Percentiles rank a stretch among this genome's conserved stretches.
Evolutionary conservation across 2,113 vertebrate genomes (phyloP).

Genomic region (Leptosomus discolor): DNA sequence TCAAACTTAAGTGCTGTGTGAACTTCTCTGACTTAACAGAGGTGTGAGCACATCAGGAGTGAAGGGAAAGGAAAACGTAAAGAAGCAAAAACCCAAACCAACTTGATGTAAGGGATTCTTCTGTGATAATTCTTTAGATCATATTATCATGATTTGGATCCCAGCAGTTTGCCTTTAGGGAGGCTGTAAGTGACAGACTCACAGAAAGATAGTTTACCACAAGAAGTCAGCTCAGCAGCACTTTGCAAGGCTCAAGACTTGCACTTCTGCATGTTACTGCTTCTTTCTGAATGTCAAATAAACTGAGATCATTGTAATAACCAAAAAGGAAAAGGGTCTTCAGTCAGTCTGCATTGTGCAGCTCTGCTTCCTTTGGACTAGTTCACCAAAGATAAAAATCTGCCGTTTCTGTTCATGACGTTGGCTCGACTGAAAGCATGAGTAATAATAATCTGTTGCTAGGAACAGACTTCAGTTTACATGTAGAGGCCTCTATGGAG

Average conservation of each 20-base stretch:
- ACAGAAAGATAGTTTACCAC: not conserved
- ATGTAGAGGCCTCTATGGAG: constrained; percentile 15
- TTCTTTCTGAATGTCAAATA: not conserved
- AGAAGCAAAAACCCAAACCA: not conserved
- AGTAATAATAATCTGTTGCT: constrained; percentile 45
- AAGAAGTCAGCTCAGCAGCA: not conserved
- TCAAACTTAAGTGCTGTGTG: not conserved
- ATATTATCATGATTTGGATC: not conserved
- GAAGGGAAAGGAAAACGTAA: not conserved
- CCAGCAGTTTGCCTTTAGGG: not conserved
- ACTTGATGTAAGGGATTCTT: not conserved
- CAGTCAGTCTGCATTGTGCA: not conserved
- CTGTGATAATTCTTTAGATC: not conserved
- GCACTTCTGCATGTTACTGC: not conserved
- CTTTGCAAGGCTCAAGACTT: not conserved
- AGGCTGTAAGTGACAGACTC: not conserved
- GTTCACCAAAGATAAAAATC: constrained; percentile 41
- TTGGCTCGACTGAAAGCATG: not conserved
- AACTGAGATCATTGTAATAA: not conserved
- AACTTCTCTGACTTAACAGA: not conserved
- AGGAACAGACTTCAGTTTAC: constrained; percentile 25
- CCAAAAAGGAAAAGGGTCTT: not conserved
- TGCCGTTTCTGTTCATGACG: not conserved
- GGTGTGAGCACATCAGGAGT: not conserved
- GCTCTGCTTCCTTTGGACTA: not conserved